Evolutionary conservation across 1,140 invertebrate genomes (phyloP).

Genomic region (Watersipora subatra): DNA sequence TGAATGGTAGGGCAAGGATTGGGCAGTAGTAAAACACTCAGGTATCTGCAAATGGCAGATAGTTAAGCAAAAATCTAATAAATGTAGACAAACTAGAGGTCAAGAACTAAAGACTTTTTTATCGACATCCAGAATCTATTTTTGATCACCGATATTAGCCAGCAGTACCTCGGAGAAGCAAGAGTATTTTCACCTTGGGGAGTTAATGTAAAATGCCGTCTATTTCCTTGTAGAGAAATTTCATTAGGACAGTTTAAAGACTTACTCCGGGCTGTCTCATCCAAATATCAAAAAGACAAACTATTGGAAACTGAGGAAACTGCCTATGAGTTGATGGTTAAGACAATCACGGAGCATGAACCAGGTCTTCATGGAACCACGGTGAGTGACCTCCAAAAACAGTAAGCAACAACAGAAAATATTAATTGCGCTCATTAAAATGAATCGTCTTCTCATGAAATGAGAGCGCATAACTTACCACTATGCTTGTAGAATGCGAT

Average conservation of each 20-base stretch:
- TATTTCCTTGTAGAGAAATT: background rate
- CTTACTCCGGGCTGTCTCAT: background rate
- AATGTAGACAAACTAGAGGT: too few species aligned
- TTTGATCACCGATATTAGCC: too few species aligned
- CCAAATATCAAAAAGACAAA: background rate
- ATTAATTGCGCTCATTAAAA: background rate
- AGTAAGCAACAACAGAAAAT: background rate
- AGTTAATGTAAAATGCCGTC: too few species aligned
- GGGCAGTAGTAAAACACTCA: too few species aligned
- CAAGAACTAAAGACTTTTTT: too few species aligned
- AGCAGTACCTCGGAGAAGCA: too few species aligned
- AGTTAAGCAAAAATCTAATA: too few species aligned
- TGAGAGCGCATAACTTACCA: background rate
- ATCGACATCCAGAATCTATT: too few species aligned
- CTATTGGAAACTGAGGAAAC: background rate
- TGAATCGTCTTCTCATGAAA: background rate
- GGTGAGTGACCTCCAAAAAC: background rate
- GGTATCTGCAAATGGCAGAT: too few species aligned
- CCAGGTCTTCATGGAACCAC: background rate
- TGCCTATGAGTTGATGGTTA: background rate
- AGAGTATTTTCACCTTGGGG: too few species aligned
- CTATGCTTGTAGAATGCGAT: slow-evolving; percentile 12
- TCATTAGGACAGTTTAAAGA: background rate
- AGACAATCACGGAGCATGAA: background rate
- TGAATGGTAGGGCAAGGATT: too few species aligned